Base-by-base conservation (phyloP, 2,888 invertebrate species). In the Amiota communis region DNA sequence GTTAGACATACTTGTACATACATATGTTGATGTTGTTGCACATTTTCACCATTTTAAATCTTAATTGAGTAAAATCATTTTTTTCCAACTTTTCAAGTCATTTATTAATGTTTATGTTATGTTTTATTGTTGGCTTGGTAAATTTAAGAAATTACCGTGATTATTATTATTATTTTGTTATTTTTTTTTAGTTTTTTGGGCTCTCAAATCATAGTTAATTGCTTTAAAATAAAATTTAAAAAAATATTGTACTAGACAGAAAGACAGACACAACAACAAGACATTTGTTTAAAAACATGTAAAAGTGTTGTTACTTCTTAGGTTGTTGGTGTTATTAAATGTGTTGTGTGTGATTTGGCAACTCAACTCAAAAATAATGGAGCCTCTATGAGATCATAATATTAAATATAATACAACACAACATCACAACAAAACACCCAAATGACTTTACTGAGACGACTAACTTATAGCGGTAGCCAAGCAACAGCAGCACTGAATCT, bases 1-100 rank as follows among this genome's bases (percentile, higher is more conserved):
- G 8, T 64, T 64, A 51, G 53, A 12, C 59, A 59, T 6, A 36
- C 10, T n/a, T n/a, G 56, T 56, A 56, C 10, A 3, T 13, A 64
- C 11, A 46, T 64, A 8, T 64, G 13, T 36, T 12, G 36, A n/a
- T 64, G 23, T 64, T 47, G 56, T 72, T 70, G n/a, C 12, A 53
- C 36, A 36, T n/a, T 9, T 68, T 65, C 15, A 20, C 17, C 17
- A 23, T 23, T 46, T 73, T 69, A 64, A 36, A 36, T 48, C 47
- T 61, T 57, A 20, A 23, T 70, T 71, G 63, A 36, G 63, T 36
- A 63, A 36, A 63, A 63, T 36, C 46, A 36, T 36, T 63, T 36
- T 63, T 63, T 23, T 23, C 6, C 36, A 6, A 36, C 36, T 36
- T 36, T 36, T 36, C 36, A 63, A 63, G 63, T 36, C 15, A 46